Percentiles rank a stretch among this genome's conserved stretches.
phyloP scores from a whole-genome alignment of 2,888 invertebrate genomes.

The Actias luna region DNA sequence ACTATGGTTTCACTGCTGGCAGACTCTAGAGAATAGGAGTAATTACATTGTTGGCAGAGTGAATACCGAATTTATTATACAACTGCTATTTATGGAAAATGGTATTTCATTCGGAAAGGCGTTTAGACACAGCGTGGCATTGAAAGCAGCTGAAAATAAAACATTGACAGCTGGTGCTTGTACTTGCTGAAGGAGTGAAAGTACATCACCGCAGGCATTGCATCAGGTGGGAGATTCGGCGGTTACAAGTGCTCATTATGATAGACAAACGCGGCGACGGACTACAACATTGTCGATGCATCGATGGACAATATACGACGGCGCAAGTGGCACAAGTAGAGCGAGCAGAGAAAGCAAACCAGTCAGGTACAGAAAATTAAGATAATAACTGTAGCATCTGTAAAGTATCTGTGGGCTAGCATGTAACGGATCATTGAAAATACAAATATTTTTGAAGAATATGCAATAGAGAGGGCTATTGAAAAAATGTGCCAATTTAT shows the following conservation, averaged over 20 bases:
- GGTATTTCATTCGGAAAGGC: slow-evolving; percentile 13
- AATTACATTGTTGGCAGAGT: slow-evolving; percentile 21
- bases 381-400: too few relatives aligned
- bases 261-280: not conserved
- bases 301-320: not conserved
- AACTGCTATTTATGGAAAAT: slow-evolving; percentile 21
- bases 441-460: not conserved
- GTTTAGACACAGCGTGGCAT: not conserved
- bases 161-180: slow-evolving; percentile 13
- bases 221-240: slow-evolving; percentile 8
- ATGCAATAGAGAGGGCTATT: not conserved
- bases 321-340: not conserved
- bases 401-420: too few relatives aligned
- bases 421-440: too few relatives aligned
- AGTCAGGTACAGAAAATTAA: too few relatives aligned
- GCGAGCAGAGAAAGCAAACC: not conserved
- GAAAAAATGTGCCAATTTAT: too few relatives aligned
- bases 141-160: slow-evolving; percentile 20
- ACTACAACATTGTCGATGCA: not conserved
- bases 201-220: not conserved
- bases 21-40: not conserved
- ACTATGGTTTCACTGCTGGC: not conserved
- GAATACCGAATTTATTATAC: slow-evolving; percentile 18
- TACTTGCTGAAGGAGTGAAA: not conserved
- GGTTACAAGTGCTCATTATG: not conserved